Base-by-base conservation (phyloP, 2,888 invertebrate genomes). In the Carabus problematicus region DNA sequence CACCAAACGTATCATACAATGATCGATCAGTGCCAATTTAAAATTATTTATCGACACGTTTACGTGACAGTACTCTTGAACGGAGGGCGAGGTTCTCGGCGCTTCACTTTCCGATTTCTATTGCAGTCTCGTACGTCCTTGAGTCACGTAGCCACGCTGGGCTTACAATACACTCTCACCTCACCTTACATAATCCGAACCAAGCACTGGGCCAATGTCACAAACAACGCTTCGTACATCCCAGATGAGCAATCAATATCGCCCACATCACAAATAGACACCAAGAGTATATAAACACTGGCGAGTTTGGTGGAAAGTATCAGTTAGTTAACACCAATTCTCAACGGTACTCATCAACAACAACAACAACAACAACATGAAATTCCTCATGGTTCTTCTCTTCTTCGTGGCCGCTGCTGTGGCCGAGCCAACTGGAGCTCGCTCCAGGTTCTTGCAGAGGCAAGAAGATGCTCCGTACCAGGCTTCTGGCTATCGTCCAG, bases 401-500 rank as follows among this genome's bases (percentile, higher is more conserved):
- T n/a, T 14, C 41, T 42, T 60, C n/a, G 16, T 52, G 9, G 45
- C 16, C 12, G n/a, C 43, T 3, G 60, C 52, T 3, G 16, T 52
- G 11, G 52, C 52, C 18, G 18, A 52, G 4, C 52, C 52, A 1
- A 16, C 16, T 11, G 16, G 16, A 7, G 12, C 12, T 1, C 47
- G 47, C 16, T 29, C 29, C 29, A 29, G 29, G 6, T 39, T 40
- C 43, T 47, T 49, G 16, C 40, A 63, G 40, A 47, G 62, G 4
- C 62, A 63, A 40, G 62, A 63, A 43, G 43, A 60, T 8, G 41
- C 40, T 9, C 3, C n/a, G 6, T 82, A 82, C 64, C 67, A 73
- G 18, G 70, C 81, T 4, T 78, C 81, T 1, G 79, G 78, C 45
- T 82, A 79, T 79, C 80, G 72, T 70, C 82, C 82, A 3, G 74